Evolutionary conservation across 2,888 invertebrate genomes (phyloP), one percentile per base, ranked within the genome.

Genomic region (Deilephila porcellus): DNA sequence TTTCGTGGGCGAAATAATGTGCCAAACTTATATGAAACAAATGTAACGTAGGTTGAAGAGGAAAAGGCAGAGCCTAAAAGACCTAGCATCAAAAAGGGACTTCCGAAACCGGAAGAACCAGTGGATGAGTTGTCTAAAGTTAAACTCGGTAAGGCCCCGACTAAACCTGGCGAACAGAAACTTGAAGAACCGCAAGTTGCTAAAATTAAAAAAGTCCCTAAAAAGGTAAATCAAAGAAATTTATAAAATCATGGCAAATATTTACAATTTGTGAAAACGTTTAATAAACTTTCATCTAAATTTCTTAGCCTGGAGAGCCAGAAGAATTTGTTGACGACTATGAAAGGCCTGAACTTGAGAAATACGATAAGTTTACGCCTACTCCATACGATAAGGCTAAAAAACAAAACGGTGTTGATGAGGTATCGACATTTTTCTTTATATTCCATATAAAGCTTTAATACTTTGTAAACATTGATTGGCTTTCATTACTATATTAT

Each of bases 311-410:
- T 62, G 90, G 85, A 77, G 95, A 95, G 79, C 91, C 93, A 70
- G 91, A 93, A 78, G 96, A 96, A 77, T 93, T 95, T 72, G 93
- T 96, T 73, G 96, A 96, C 60, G 97, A 97, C 90, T 97, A 97
- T 85, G 97, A 97, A 86, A 95, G 97, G 77, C 96, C 97, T 0
- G 96, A 96, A 45, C 92, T 97, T 74, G 97, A 97, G 85, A 96
- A 96, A 90, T 97, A 96, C 83, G 96, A 97, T 84, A 96, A 96
- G 88, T 76, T 95, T 60, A 90, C 93, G 80, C 94, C 94, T 71
- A 91, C 94, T 67, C 86, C 92, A 60, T 82, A 83, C 52, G 94
- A 94, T 79, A 93, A 86, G 78, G 84, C 85, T 63, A 94, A 93
- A 88, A 93, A 92, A 82, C 90, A 93, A 86, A 94, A 94, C 75